phyloP scores from a whole-genome alignment of 2,113 vertebrate genomes.

The Donacobius atricapilla region DNA sequence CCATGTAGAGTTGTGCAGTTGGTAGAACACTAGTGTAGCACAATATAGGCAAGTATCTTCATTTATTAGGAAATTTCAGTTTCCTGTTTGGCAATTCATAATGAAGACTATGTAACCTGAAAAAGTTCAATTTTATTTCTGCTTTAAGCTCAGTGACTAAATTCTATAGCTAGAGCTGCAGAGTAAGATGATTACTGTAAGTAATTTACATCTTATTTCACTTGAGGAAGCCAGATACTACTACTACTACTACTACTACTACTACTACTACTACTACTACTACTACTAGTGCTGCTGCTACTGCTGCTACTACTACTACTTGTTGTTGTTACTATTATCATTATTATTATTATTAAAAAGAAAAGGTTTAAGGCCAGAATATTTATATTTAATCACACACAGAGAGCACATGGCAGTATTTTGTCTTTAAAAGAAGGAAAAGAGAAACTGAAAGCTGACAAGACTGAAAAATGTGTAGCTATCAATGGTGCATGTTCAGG shows the following conservation, averaged over 20 bases:
- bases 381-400: background rate
- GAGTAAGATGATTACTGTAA: background rate
- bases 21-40: background rate
- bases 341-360: background rate
- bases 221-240: background rate
- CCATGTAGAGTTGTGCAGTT: background rate
- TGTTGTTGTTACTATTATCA: background rate
- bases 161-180: background rate
- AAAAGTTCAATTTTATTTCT: background rate
- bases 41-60: background rate
- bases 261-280: no score
- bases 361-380: background rate
- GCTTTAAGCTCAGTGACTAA: conserved; percentile 1
- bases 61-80: background rate
- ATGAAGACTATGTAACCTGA: background rate
- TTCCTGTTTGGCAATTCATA: background rate
- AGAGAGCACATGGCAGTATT: background rate
- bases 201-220: background rate
- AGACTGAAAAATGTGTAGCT: background rate
- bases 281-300: background rate
- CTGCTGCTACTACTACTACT: background rate
- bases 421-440: background rate
- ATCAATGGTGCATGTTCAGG: background rate
- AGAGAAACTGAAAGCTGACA: background rate
- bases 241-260: no score